Conservation (phyloP, 2,113 vertebrate species). For the Callospermophilus lateralis region DNA sequence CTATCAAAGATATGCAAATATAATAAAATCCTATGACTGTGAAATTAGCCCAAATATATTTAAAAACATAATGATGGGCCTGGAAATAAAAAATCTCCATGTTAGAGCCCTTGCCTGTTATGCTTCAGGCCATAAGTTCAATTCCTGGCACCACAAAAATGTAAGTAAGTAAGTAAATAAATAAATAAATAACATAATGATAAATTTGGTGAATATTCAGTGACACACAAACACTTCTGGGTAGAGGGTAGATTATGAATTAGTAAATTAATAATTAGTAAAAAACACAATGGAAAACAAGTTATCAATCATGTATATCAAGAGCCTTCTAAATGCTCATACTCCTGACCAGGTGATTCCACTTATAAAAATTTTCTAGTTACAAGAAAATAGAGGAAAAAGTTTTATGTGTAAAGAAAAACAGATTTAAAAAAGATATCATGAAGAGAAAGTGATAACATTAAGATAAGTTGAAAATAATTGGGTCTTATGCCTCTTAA, state of each 20-base stretch:
- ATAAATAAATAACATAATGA: not conserved
- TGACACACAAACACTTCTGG: not conserved
- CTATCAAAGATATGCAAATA: not conserved
- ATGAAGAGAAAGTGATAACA: not conserved
- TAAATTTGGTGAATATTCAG: not conserved
- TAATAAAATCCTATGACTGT: not conserved
- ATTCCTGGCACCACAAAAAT: not conserved
- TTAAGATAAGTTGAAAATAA: no score
- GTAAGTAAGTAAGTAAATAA: not conserved
- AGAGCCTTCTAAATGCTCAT: not conserved
- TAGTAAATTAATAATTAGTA: not conserved
- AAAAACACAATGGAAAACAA: not conserved
- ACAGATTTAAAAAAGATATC: not conserved
- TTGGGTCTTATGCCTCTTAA: no score
- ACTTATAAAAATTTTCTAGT: not conserved
- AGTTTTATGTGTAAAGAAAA: not conserved
- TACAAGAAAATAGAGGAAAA: not conserved
- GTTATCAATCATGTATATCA: not conserved
- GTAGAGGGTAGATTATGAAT: not conserved
- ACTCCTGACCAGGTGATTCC: not conserved
- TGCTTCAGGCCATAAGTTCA: not conserved
- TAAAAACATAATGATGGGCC: not conserved
- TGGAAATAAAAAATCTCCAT: not conserved
- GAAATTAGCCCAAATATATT: not conserved
- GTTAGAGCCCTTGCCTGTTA: not conserved